Base-by-base conservation (phyloP, 2,888 invertebrate species). In the Lycia hirtaria region DNA sequence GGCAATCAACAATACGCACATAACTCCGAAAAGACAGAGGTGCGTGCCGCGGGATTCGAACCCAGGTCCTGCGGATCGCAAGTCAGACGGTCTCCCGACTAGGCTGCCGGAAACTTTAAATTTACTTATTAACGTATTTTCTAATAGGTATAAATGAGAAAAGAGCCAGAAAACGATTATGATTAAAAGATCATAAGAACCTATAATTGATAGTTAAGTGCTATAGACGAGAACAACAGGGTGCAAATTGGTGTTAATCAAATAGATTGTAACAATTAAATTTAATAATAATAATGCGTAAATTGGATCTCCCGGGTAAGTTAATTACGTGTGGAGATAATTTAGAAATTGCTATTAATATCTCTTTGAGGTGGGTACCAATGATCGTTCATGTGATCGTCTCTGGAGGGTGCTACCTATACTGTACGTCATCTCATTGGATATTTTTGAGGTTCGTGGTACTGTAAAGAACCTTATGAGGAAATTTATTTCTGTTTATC, bases 181-280 rank as follows among this genome's bases (percentile, higher is more conserved):
- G 40, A 64, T 56, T 56, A 51, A 43, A 50, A 53, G 55, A 59
- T 54, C 56, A 57, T 57, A 60, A 49, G 57, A 62, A 57, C 50
- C 56, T 65, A n/a, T n/a, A 78, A 76, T 78, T 80, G 74, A 68
- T 65, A 52, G 68, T 72, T 68, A 64, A 71, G 60, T 56, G 53
- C 49, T 71, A 71, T 67, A 71, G 74, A 76, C 66, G 67, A 73
- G 72, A 75, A 66, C 83, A 78, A 76, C 83, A 67, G 80, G 82
- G 69, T 56, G 60, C 75, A 52, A 75, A 75, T 80, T 76, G 68
- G 66, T 61, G 67, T 65, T 72, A 66, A 76, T 72, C 70, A 67
- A 70, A 69, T 65, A 53, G 19, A 60, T 52, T 60, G 60, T 28
- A 12, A 37, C 43, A 43, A 52, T 55, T 55, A 44, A 52, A 52